These are phyloP conservation scores for Tanaodytes sp. DNA, from an alignment of 2,888 invertebrate genomes.

Conservation along the genomic window DNA sequence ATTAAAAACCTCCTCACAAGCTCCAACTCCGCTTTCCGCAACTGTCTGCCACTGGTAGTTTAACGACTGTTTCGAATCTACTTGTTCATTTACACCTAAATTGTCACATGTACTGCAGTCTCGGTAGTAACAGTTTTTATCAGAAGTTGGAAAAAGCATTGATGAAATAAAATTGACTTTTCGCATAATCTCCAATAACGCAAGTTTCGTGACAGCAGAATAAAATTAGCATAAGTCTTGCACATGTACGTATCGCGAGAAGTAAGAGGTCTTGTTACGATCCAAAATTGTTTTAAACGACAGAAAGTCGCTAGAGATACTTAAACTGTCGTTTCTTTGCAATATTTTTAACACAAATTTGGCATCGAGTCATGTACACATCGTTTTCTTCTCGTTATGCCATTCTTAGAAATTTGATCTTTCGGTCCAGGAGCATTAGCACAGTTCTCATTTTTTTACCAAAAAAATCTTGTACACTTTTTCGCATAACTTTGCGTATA, in stretches of 20 bases:
- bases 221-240: too few species aligned
- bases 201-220: too few species aligned
- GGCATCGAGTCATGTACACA: conserved; percentile 30
- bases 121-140: too few species aligned
- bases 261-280: conserved; percentile 23
- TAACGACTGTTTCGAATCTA: background rate
- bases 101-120: background rate
- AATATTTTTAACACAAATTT: conserved; percentile 38
- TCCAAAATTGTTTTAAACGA: conserved; percentile 38
- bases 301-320: conserved; percentile 38
- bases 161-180: too few species aligned
- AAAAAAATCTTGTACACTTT: conserved; percentile 32
- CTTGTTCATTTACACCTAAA: background rate
- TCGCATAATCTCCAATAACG: too few species aligned
- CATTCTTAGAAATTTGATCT: conserved; percentile 31
- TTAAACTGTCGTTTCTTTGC: conserved; percentile 24
- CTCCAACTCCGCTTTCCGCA: background rate
- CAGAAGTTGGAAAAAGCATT: too few species aligned
- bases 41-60: background rate
- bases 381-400: conserved; percentile 24
- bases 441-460: conserved; percentile 45
- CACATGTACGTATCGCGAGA: too few species aligned
- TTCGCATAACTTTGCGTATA: conserved; percentile 12
- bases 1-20: background rate
- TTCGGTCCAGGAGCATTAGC: conserved; percentile 32